Base-by-base conservation (phyloP, 2,888 invertebrate genomes). In the Cataglyphis cursor region DNA sequence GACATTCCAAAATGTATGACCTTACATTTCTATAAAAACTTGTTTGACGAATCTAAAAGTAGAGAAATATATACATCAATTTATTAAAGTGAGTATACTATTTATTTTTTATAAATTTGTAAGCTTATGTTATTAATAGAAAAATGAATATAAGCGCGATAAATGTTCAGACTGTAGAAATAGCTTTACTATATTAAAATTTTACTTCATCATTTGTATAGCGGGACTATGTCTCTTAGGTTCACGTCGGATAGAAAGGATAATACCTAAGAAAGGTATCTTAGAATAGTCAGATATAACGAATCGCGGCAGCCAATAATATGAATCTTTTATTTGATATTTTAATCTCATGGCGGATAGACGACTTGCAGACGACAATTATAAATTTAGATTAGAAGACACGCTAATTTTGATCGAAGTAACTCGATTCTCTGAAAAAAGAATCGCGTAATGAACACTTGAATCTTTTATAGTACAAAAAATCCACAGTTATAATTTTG, bases 391-490 rank as follows among this genome's bases (percentile, higher is more conserved):
- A 57, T 76, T 41, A 57, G 28, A 12, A 80, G 35, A 51, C 68
- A 68, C 54, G 57, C 78, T 80, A 80, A 80, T 80, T 80, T 80
- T 80, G 59, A 35, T 44, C 12, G 2, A 28, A 54, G n/a, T 78
- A 68, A 80, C 21, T 1, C 12, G 59, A 59, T 18, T 80, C 41
- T 35, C 9, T 21, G 15, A 1, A 12, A 5, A 31, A 10, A 24
- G n/a, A 0, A 41, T 48, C 3, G 4, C 8, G 15, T 44, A n/a
- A 54, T 18, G 21, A n/a, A 9, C n/a, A 9, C 54, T 54, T 54
- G n/a, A 54, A 54, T 54, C 0, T 54, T 54, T 54, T n/a, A n/a
- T n/a, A 54, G 21, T 54, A n/a, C 3, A n/a, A 24, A 3, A 31
- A 59, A 59, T 10, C 15, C 15, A 10, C 59, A 12, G 5, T 57